A percentile compares a stretch with the other conserved stretches of the same genome.
Conservation (phyloP, 1,140 invertebrate species). For the Phthorimaea operculella region DNA sequence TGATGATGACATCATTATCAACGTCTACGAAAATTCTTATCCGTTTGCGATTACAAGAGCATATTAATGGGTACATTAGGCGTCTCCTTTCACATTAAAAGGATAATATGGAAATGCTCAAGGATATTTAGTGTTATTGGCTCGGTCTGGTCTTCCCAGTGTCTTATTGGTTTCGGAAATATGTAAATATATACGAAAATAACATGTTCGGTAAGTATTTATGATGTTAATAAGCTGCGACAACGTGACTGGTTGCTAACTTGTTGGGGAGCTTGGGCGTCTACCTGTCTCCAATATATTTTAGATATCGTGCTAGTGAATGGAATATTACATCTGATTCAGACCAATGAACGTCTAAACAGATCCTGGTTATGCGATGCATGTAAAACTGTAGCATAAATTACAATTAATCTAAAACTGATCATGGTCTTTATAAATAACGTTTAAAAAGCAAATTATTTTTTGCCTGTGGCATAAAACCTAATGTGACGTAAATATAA, state of each 20-base stretch:
- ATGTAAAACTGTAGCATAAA: no score
- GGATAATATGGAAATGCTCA: background rate
- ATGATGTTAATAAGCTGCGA: background rate
- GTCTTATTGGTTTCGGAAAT: background rate
- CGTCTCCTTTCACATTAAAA: background rate
- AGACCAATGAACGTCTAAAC: background rate
- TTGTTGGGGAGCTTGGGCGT: background rate
- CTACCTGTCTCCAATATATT: background rate
- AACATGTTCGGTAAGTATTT: slow-evolving; percentile 1
- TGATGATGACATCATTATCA: slow-evolving; percentile 4
- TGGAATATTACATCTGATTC: background rate
- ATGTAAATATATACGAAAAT: slow-evolving; percentile 1
- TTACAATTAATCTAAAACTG: background rate
- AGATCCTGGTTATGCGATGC: background rate
- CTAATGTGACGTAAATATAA: background rate
- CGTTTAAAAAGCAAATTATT: background rate
- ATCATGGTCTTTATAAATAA: background rate
- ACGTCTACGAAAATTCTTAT: background rate
- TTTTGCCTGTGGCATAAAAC: background rate
- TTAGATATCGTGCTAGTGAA: background rate
- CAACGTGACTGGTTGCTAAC: slow-evolving; percentile 3
- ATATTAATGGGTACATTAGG: background rate
- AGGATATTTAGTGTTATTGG: background rate
- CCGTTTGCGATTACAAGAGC: background rate
- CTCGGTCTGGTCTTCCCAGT: background rate